Evolutionary conservation across 1,140 invertebrate genomes (phyloP).

Genomic region (Sitobion miscanthi): DNA sequence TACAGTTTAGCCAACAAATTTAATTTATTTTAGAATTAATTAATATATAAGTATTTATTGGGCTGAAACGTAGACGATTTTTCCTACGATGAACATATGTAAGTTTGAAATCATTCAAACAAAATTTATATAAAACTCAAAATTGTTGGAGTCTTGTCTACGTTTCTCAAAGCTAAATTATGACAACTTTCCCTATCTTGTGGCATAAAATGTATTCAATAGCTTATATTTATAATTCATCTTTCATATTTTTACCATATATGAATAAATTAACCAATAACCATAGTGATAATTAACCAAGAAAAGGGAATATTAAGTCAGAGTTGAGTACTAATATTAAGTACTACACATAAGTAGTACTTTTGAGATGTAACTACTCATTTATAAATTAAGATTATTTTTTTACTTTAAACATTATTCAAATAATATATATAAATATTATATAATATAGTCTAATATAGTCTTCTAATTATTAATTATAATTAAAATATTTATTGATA

Average conservation of each 20-base stretch:
- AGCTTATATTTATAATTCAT: neutral
- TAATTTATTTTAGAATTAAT: conserved; percentile 44
- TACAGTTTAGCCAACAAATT: conserved; percentile 31
- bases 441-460: conserved; percentile 4
- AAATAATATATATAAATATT: neutral
- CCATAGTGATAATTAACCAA: conserved; percentile 36
- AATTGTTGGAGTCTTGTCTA: conserved; percentile 54
- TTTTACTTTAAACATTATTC: conserved; percentile 26
- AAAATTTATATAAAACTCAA: neutral
- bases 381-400: conserved; percentile 19
- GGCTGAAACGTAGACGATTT: conserved; percentile 54
- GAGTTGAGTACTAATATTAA: neutral
- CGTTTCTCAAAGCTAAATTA: conserved; percentile 48
- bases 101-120: conserved; percentile 32
- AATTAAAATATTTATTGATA: neutral
- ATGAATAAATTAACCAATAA: conserved; percentile 15
- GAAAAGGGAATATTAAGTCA: conserved; percentile 33
- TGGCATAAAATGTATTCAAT: neutral
- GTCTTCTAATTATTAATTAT: conserved; percentile 22
- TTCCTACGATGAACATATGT: conserved; percentile 37
- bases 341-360: conserved; percentile 6
- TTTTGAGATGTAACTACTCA: conserved; percentile 19
- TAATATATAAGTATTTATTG: conserved; percentile 24
- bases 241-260: conserved; percentile 24
- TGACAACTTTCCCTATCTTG: conserved; percentile 33